Evolutionary conservation across 2,888 invertebrate species (phyloP).

Genomic region (Allygus modestus): DNA sequence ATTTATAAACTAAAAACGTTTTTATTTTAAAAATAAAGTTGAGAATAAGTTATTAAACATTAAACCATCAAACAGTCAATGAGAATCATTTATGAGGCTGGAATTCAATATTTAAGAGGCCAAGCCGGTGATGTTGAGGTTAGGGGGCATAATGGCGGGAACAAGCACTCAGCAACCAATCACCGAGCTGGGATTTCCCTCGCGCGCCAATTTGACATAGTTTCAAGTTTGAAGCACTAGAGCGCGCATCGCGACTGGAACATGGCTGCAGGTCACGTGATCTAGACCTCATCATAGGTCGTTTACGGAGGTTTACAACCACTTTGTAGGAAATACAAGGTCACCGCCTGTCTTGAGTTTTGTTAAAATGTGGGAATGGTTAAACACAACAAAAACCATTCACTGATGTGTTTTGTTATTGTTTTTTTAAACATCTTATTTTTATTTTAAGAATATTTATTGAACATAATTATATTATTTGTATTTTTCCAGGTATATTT

Average conservation of each 20-base stretch:
- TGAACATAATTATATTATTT: too few relatives aligned
- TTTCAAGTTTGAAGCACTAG: conserved; percentile 22
- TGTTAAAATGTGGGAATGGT: neutral
- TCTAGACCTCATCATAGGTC: neutral
- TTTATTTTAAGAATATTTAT: too few relatives aligned
- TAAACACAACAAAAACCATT: neutral
- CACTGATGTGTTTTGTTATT: too few relatives aligned
- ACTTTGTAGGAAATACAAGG: neutral
- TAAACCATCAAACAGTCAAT: neutral
- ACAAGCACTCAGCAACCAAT: conserved; percentile 20
- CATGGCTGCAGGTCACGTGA: conserved; percentile 9
- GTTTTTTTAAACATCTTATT: too few relatives aligned
- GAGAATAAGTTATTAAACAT: too few relatives aligned
- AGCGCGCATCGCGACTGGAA: conserved; percentile 25
- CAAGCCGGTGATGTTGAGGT: neutral
- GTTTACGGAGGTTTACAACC: conserved; percentile 8
- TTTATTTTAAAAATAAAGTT: too few relatives aligned
- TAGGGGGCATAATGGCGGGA: conserved; percentile 19
- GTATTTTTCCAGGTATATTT: too few relatives aligned
- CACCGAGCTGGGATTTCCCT: neutral
- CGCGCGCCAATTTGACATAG: conserved; percentile 45
- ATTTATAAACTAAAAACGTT: too few relatives aligned
- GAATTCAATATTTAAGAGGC: neutral
- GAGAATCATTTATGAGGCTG: neutral
- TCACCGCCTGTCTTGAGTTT: neutral